Conservation (phyloP, 37 sponge, comb jelly and placozoan species). For the Amphimedon queenslandica region DNA sequence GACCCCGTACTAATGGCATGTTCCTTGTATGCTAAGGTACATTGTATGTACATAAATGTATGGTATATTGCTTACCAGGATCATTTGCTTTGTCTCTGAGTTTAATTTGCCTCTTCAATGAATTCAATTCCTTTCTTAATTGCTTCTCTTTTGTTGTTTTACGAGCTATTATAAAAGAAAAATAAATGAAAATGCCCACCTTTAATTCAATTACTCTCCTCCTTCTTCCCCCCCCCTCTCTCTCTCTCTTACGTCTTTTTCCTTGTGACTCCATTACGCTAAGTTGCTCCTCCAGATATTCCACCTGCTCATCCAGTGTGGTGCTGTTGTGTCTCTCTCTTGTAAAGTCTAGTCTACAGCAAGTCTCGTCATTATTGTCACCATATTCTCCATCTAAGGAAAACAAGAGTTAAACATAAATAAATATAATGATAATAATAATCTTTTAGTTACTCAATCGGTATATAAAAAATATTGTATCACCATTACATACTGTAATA, state of each 20-base stretch:
- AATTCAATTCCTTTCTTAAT: slow-evolving; percentile 42
- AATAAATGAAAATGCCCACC: too few species aligned
- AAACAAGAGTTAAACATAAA: too few species aligned
- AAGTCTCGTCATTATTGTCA: too few species aligned
- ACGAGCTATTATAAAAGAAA: background rate
- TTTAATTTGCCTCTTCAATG: slow-evolving; percentile 51
- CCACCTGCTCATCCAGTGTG: slow-evolving; percentile 65
- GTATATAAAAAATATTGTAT: too few species aligned
- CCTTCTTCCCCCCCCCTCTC: slow-evolving; percentile 12
- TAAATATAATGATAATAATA: too few species aligned
- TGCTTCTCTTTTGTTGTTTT: slow-evolving; percentile 40
- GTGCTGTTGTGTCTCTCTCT: slow-evolving; percentile 33
- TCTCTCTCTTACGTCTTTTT: slow-evolving; percentile 32
- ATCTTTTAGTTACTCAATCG: too few species aligned
- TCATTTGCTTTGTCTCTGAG: slow-evolving; percentile 43
- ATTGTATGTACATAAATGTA: too few species aligned
- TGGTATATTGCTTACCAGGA: slow-evolving; percentile 24
- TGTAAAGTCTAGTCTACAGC: too few species aligned
- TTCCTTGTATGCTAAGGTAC: too few species aligned
- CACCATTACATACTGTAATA: too few species aligned
- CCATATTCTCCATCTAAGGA: slow-evolving; percentile 5
- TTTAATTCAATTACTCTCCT: too few species aligned
- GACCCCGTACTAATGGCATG: too few species aligned
- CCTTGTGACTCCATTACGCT: slow-evolving; percentile 19
- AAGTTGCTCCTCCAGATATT: slow-evolving; percentile 79